These are phyloP conservation scores for Odocoileus virginianus DNA, from an alignment of 2,113 vertebrate genomes.

Conservation along the genomic window DNA sequence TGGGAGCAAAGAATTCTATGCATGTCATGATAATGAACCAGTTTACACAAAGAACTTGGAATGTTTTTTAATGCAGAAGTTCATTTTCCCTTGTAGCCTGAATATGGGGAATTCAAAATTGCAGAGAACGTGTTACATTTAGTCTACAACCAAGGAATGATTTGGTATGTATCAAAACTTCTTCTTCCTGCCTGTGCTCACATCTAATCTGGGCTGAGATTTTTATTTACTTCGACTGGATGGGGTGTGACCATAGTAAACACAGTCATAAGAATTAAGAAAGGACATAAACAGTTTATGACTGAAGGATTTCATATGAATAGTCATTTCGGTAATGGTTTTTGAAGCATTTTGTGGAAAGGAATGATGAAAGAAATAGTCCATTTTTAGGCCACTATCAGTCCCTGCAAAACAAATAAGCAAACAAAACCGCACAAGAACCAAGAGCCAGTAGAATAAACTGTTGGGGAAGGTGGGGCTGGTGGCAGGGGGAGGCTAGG, in stretches of 20 bases:
- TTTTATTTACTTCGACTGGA: not conserved
- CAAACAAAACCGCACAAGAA: not conserved
- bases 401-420: not conserved
- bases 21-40: accelerated
- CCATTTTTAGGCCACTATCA: not conserved
- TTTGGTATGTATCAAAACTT: conserved; percentile 85
- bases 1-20: not conserved
- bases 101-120: conserved; percentile 99
- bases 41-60: not conserved
- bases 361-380: not conserved
- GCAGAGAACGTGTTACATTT: conserved; percentile 97
- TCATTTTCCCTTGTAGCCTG: conserved; percentile 85
- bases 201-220: not conserved
- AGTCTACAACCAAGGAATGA: conserved; percentile 99
- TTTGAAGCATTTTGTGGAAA: not conserved
- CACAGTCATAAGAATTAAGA: not conserved
- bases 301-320: not conserved
- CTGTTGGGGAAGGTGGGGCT: accelerated
- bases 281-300: not conserved
- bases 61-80: not conserved
- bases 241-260: too few relatives aligned
- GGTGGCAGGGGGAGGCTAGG: not conserved
- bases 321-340: not conserved
- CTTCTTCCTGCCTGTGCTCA: not conserved
- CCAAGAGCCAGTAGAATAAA: not conserved